Conservation (phyloP, 2,888 invertebrate species). For the Himalopsyche anomala region DNA sequence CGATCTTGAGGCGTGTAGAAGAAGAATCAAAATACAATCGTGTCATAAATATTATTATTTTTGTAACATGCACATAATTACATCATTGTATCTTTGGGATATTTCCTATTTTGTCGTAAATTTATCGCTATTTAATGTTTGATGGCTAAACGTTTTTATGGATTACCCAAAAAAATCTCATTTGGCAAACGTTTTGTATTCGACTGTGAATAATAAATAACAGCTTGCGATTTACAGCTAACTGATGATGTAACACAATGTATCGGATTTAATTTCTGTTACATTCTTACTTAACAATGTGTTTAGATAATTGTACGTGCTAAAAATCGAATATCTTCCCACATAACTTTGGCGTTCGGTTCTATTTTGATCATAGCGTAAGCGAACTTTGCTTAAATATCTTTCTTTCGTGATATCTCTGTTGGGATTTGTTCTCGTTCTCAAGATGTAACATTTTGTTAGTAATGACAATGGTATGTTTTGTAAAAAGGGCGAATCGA, state of each 20-base stretch:
- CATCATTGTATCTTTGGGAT: too few species aligned
- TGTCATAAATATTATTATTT: too few species aligned
- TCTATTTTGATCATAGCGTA: not conserved
- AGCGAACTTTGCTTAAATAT: not conserved
- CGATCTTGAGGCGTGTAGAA: too few species aligned
- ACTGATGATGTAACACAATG: not conserved
- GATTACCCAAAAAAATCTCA: not conserved
- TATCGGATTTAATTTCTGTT: not conserved
- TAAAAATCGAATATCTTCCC: not conserved
- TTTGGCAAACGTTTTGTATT: not conserved
- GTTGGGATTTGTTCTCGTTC: too few species aligned
- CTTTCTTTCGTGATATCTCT: too few species aligned
- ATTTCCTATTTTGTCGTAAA: too few species aligned
- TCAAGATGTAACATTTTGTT: too few species aligned
- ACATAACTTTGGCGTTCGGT: not conserved
- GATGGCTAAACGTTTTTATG: not conserved
- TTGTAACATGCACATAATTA: too few species aligned
- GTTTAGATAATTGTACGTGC: not conserved
- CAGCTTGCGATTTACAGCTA: not conserved
- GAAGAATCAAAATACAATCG: too few species aligned
- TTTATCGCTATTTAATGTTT: not conserved
- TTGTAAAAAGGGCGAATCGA: too few species aligned
- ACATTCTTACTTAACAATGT: slow-evolving; percentile 11
- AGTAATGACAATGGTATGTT: too few species aligned
- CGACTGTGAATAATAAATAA: not conserved